Evolutionary conservation across 2,113 vertebrate species (phyloP).

Genomic region (Nicator chloris): DNA sequence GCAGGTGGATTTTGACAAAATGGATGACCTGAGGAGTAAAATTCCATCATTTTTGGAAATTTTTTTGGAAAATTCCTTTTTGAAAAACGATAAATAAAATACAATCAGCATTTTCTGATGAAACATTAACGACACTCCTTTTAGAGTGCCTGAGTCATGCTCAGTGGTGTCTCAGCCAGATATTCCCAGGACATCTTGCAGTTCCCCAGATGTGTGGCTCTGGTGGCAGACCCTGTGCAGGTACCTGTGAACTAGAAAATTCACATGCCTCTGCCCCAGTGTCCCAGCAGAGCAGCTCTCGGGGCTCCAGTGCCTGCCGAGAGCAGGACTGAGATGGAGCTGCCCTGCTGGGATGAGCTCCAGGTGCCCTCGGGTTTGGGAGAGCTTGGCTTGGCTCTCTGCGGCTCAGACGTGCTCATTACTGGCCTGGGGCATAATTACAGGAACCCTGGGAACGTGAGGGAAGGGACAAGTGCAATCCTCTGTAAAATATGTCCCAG

Average conservation of each 20-base stretch:
- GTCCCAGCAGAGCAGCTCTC: not conserved
- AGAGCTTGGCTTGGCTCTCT: not conserved
- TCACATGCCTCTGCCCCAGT: not conserved
- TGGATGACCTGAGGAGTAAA: not conserved
- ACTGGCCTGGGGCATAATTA: not conserved
- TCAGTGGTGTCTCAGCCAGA: not conserved
- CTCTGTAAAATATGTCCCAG: not conserved
- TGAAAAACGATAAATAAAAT: not conserved
- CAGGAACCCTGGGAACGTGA: not conserved
- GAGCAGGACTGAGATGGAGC: not conserved
- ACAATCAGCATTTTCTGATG: rapidly evolving
- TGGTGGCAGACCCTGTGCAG: not conserved
- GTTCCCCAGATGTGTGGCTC: not conserved
- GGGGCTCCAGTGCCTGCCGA: not conserved
- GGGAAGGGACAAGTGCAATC: not conserved
- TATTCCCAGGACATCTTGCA: rapidly evolving
- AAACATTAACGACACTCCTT: not conserved
- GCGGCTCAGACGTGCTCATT: not conserved
- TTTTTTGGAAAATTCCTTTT: not conserved
- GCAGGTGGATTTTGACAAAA: not conserved
- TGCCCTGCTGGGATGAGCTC: not conserved
- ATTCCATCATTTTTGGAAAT: no score
- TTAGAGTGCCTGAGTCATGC: not conserved
- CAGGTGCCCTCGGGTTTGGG: rapidly evolving
- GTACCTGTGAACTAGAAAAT: not conserved